Conservation (phyloP, 2,113 vertebrate species). For the Indri indri region DNA sequence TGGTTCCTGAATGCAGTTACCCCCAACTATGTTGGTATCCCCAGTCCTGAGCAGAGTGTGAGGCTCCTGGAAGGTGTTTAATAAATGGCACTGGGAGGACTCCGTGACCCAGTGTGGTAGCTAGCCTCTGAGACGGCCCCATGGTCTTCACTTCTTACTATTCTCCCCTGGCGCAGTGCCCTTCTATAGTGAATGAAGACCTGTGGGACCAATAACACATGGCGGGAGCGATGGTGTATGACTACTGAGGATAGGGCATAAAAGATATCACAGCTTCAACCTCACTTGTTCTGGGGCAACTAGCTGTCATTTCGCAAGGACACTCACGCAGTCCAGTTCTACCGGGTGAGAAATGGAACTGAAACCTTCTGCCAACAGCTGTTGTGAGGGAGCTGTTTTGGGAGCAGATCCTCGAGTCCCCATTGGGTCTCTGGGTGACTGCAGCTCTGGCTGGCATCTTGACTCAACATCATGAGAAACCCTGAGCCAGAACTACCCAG, state of each 20-base stretch:
- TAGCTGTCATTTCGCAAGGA: not conserved
- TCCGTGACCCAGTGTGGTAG: not conserved
- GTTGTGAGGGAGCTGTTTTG: not conserved
- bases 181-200: not conserved
- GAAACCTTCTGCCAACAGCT: not conserved
- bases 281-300: not conserved
- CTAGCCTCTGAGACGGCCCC: not conserved
- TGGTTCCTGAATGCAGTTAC: not conserved
- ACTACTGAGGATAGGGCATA: not conserved
- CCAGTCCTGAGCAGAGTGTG: not conserved
- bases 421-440: not conserved
- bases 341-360: not conserved
- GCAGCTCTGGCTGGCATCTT: not conserved
- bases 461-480: not conserved
- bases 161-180: not conserved
- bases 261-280: not conserved
- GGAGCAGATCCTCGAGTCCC: not conserved
- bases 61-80: not conserved
- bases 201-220: not conserved
- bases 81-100: not conserved
- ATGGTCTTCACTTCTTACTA: not conserved
- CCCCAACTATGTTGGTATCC: not conserved
- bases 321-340: not conserved
- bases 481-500: not conserved
- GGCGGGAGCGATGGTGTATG: not conserved